Conservation (phyloP, 2,113 vertebrate species). For the Tympanuchus pallidicinctus region DNA sequence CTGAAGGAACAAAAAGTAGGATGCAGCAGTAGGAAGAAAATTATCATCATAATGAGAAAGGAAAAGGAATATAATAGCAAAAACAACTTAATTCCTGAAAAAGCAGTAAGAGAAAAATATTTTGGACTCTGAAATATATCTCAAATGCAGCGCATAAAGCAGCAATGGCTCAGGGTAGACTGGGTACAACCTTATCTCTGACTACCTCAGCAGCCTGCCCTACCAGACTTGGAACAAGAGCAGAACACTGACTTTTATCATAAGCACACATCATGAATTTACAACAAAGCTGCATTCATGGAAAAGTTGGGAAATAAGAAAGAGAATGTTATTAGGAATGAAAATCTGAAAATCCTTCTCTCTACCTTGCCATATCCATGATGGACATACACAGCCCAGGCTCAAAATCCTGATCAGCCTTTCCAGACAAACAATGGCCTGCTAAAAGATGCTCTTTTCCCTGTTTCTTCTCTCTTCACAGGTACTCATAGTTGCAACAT, state of each 20-base stretch:
- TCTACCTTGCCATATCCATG: not conserved
- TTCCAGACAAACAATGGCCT: not conserved
- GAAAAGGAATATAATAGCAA: not conserved
- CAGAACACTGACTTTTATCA: not conserved
- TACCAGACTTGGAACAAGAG: not conserved
- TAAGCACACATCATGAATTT: not conserved
- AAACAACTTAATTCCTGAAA: accelerated
- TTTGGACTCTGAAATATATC: not conserved
- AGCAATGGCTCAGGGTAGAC: not conserved
- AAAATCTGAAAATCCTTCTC: not conserved
- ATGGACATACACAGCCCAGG: accelerated
- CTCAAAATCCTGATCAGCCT: not conserved
- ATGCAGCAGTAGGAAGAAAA: not conserved
- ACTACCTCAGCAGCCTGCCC: not conserved
- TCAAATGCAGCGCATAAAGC: not conserved
- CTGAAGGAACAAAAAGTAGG: not conserved
- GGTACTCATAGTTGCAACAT: not conserved
- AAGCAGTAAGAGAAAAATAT: not conserved
- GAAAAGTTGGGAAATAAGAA: not conserved
- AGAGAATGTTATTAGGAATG: not conserved
- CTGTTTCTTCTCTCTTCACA: not conserved
- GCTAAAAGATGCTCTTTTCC: not conserved
- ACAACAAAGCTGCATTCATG: not conserved
- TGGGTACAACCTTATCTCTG: not conserved
- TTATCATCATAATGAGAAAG: not conserved